Evolutionary conservation across 2,888 invertebrate species (phyloP), one percentile per base, ranked within the genome.

Genomic region (Epinotia brunnichana): DNA sequence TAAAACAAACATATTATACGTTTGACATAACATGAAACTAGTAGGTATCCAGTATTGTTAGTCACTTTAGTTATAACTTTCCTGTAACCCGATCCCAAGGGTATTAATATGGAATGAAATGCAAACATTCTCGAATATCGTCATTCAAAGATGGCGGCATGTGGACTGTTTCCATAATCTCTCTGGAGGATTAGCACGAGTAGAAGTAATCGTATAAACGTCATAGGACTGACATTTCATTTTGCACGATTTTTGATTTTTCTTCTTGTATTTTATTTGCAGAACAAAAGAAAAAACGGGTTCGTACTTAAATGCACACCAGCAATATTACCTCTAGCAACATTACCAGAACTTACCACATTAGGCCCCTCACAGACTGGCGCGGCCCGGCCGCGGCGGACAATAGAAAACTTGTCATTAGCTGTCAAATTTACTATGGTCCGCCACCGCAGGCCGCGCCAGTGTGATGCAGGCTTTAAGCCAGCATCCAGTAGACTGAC

Each of bases 71-170:
- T 66, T n/a, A 66, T 41, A 51, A 63, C 63, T 53, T 56, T 54
- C 64, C 13, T 10, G 39, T n/a, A 15, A 39, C 54, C 35, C 51
- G 24, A 53, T 51, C 66, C 66, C 70, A 13, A 2, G 21, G 41
- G 66, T 41, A 71, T 66, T 71, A 60, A 71, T 71, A 67, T 4
- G 29, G 66, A 67, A 71, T 71, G 71, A 35, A 71, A 67, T 61
- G 66, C 66, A 67, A 71, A 67, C 54, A 66, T 53, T 54, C n/a
- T n/a, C 44, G 39, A 39, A 39, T 68, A 60, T 59, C 59, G 19
- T 66, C 56, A 51, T 69, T 69, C 54, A 15, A 67, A 61, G 71
- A 71, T 71, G 59, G 54, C 53, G 60, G 11, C 39, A 21, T n/a
- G 10, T n/a, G n/a, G n/a, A 44, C 59, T 35, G 60, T 71, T 60